Base-by-base conservation (phyloP, 2,113 vertebrate species). In the Hyla sarda region DNA sequence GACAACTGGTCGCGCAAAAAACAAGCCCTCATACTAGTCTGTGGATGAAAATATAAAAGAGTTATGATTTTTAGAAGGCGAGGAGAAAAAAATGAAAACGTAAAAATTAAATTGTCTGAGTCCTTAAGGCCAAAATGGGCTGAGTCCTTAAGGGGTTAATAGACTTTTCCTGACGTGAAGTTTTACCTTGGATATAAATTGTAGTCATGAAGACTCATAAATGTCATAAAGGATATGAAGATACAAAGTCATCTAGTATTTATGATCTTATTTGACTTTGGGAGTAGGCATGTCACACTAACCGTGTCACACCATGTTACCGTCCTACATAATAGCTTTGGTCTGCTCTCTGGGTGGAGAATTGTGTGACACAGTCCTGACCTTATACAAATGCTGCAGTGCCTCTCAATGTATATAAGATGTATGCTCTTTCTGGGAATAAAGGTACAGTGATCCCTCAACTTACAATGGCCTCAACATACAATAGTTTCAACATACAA, bases 141-240 rank as follows among this genome's bases (percentile, higher is more conserved):
- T n/a, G n/a, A n/a, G n/a, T n/a, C n/a, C n/a, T n/a, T 21, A 74
- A 5, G n/a, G 41, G 25, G 41, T 74, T 74, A 74, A 48, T 48
- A 30, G 73, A 47, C 21, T 74, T 41, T 12, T 45, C 41, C 12
- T 79, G 52, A 79, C 32, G 34, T 32, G 30, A 21, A 56, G 21
- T 41, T 58, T 56, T 58, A 58, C 11, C 11, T 34, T 45, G 54
- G 34, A n/a, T 21, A 16, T 58, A 41, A 62, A 37, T 23, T 62
- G 32, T 62, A 34, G 54, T 13, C 13, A 62, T 56, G 37, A 28
- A 28, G 48, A 47, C 78, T 81, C 56, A 23, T 81, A 62, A 81
- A 81, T 81, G 58, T 81, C 78, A 81, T 14, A 81, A n/a, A 19
- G 58, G 58, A 81, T 62, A 65, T 25, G 23, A 47, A 81, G 34